Conservation (phyloP, 2,113 vertebrate genomes). For the Tauraco erythrolophus region DNA sequence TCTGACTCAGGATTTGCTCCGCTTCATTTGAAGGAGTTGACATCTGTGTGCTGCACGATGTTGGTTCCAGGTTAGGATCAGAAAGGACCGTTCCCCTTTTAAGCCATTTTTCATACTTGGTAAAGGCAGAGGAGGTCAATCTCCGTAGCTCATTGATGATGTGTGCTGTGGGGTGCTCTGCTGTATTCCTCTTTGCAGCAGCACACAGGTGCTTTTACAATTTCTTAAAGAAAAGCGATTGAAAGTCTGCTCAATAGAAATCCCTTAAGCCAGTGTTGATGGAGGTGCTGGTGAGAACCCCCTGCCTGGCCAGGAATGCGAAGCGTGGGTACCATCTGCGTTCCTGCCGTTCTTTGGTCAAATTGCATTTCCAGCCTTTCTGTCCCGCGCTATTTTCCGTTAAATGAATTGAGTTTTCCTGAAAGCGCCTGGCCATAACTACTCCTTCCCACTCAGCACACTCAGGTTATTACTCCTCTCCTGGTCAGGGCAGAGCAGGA, state of each 20-base stretch:
- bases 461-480: not conserved
- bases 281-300: not conserved
- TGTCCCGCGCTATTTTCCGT: not conserved
- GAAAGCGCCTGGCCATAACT: not conserved
- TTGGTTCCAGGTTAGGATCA: not conserved
- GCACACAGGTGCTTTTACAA: constrained; percentile 3
- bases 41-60: not conserved
- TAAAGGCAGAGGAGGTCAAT: not conserved
- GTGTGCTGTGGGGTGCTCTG: not conserved
- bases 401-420: constrained; percentile 38
- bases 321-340: not conserved
- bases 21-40: not conserved
- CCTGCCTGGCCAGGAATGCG: not conserved
- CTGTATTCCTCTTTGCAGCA: not conserved
- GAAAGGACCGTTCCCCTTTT: not conserved
- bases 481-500: not conserved
- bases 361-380: not conserved
- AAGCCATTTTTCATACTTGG: not conserved
- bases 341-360: not conserved
- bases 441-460: not conserved
- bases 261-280: not conserved
- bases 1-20: accelerated
- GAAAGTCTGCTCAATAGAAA: not conserved
- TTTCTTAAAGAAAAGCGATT: not conserved
- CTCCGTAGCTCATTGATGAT: not conserved